These are phyloP conservation scores for Alcis repandata DNA, from an alignment of 2,888 invertebrate species.

Conservation along the genomic window DNA sequence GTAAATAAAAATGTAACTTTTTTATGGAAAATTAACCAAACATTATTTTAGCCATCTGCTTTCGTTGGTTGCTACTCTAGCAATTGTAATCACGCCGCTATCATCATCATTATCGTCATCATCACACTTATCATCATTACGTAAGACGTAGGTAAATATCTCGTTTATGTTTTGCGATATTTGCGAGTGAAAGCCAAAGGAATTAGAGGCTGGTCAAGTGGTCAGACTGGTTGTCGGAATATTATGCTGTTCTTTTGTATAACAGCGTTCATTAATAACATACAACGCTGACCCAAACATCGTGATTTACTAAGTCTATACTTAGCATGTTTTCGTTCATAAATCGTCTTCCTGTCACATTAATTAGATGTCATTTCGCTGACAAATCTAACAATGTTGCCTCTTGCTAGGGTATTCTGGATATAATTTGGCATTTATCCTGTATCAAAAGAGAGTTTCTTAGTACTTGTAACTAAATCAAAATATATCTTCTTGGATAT, in stretches of 20 bases:
- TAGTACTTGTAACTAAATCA: background rate
- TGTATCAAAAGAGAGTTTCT: background rate
- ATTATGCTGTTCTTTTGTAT: background rate
- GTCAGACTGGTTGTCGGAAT: no score
- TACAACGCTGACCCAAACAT: background rate
- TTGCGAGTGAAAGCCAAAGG: no score
- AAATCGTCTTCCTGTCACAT: conserved; percentile 38
- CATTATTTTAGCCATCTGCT: no score
- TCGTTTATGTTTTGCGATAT: no score
- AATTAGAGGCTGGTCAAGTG: no score
- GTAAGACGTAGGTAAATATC: no score
- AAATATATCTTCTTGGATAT: background rate
- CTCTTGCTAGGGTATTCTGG: background rate
- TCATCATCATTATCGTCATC: no score
- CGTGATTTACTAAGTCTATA: conserved; percentile 5
- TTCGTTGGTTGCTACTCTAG: no score
- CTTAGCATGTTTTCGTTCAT: conserved; percentile 37
- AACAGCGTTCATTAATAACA: background rate
- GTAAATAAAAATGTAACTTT: background rate
- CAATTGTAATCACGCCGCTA: no score
- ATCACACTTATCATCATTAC: no score
- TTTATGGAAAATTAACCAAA: no score
- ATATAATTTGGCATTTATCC: background rate
- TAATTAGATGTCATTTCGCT: conserved; percentile 23
- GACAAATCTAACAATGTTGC: conserved; percentile 6